A percentile compares a stretch with the other conserved stretches of the same genome.
These are phyloP conservation scores for Sylvicola cinctus DNA, from an alignment of 2,888 invertebrate genomes.

Conservation along the genomic window DNA sequence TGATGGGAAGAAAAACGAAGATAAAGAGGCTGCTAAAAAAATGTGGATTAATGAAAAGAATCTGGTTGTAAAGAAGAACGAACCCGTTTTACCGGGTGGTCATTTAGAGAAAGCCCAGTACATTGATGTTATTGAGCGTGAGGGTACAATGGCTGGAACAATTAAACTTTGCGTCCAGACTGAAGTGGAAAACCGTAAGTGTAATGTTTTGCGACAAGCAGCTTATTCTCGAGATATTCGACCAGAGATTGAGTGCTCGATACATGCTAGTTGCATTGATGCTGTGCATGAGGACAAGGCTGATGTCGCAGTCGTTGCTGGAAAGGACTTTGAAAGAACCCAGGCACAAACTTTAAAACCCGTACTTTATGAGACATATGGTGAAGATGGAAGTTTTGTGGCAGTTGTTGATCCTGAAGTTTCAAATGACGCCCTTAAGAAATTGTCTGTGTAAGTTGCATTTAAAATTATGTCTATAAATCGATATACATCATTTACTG, in stretches of 20 bases:
- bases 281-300: slow-evolving; percentile 15
- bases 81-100: slow-evolving; percentile 31
- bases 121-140: slow-evolving; percentile 48
- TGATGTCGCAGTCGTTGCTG: slow-evolving; percentile 14
- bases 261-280: slow-evolving; percentile 30
- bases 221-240: slow-evolving; percentile 60
- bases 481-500: neutral
- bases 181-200: slow-evolving; percentile 49
- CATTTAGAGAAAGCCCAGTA: slow-evolving; percentile 44
- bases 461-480: neutral
- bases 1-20: slow-evolving; percentile 18
- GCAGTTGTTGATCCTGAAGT: slow-evolving; percentile 18
- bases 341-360: slow-evolving; percentile 15
- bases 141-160: slow-evolving; percentile 44
- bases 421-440: slow-evolving; percentile 14
- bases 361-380: slow-evolving; percentile 18
- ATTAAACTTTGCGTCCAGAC: slow-evolving; percentile 43
- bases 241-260: slow-evolving; percentile 58
- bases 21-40: slow-evolving; percentile 16
- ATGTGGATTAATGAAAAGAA: slow-evolving; percentile 7
- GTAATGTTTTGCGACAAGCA: slow-evolving; percentile 43
- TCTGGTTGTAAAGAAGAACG: slow-evolving; percentile 23
- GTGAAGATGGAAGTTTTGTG: slow-evolving; percentile 15
- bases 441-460: slow-evolving; percentile 17
- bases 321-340: slow-evolving; percentile 13